phyloP scores from a whole-genome alignment of 2,113 vertebrate genomes.

The Parus major region DNA sequence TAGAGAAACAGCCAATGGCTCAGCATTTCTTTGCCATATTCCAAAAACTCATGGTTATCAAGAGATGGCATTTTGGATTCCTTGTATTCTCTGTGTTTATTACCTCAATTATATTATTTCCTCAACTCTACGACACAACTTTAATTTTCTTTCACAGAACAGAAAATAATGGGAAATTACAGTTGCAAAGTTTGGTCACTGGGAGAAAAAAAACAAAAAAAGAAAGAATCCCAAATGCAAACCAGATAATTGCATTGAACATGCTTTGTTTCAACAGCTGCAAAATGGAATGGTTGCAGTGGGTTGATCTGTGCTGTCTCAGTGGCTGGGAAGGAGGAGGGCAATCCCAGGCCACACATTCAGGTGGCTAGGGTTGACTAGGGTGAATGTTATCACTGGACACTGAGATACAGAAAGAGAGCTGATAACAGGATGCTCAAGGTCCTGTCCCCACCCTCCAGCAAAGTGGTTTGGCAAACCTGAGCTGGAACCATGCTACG shows the following conservation, averaged over 20 bases:
- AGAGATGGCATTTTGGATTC: not conserved
- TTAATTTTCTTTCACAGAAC: not conserved
- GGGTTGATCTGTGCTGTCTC: not conserved
- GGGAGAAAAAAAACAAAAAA: no score
- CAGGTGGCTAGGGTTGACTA: not conserved
- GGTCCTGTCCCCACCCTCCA: not conserved
- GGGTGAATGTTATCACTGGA: not conserved
- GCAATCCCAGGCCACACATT: not conserved
- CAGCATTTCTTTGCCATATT: not conserved
- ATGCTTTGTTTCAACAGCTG: not conserved
- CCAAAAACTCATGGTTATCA: not conserved
- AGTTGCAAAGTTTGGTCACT: not conserved
- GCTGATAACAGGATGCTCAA: not conserved
- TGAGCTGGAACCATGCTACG: not conserved
- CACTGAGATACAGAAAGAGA: not conserved
- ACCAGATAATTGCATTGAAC: not conserved
- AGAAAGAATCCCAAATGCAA: not conserved
- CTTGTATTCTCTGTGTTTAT: not conserved
- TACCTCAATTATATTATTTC: not conserved
- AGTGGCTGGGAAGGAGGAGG: not conserved
- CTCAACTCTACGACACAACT: not conserved
- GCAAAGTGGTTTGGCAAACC: not conserved
- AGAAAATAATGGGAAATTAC: not conserved
- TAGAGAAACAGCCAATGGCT: not conserved
- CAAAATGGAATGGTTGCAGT: not conserved